A percentile compares a stretch with the other conserved stretches of the same genome.
Evolutionary conservation across 2,888 invertebrate genomes (phyloP).

Genomic region (Lysandra bellargus): DNA sequence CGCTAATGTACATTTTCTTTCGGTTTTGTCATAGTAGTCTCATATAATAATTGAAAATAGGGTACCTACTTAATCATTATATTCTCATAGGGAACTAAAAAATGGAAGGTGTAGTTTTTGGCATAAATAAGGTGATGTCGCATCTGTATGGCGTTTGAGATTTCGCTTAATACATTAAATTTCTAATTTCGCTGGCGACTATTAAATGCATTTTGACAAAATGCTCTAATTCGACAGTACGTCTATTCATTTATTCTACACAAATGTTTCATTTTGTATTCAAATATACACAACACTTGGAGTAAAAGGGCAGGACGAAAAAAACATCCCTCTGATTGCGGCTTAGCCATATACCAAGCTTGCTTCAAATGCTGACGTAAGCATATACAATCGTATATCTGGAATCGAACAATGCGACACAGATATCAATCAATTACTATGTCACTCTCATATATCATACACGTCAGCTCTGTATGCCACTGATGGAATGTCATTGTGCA

Average conservation of each 20-base stretch:
- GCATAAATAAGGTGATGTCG: too few relatives aligned
- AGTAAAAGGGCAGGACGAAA: neutral
- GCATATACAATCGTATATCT: slow-evolving; percentile 36
- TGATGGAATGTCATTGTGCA: slow-evolving; percentile 28
- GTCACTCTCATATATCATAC: slow-evolving; percentile 55
- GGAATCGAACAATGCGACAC: slow-evolving; percentile 42
- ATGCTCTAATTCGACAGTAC: too few relatives aligned
- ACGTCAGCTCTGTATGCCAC: slow-evolving; percentile 40
- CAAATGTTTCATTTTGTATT: neutral
- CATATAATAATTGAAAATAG: neutral
- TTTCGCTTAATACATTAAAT: too few relatives aligned
- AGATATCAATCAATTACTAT: slow-evolving; percentile 62
- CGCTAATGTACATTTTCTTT: neutral
- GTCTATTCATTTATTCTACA: neutral
- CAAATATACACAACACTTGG: too few relatives aligned
- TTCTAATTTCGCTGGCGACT: too few relatives aligned
- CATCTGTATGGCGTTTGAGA: too few relatives aligned
- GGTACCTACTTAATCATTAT: too few relatives aligned
- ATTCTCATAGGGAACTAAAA: neutral
- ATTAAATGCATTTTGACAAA: too few relatives aligned
- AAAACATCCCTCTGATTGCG: neutral
- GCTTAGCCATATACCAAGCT: neutral
- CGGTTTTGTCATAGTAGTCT: neutral
- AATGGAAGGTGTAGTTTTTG: too few relatives aligned
- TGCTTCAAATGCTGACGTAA: neutral